These are phyloP conservation scores for Gallinago stenura DNA, from an alignment of 2,797 vertebrate genomes.

Conservation along the genomic window DNA sequence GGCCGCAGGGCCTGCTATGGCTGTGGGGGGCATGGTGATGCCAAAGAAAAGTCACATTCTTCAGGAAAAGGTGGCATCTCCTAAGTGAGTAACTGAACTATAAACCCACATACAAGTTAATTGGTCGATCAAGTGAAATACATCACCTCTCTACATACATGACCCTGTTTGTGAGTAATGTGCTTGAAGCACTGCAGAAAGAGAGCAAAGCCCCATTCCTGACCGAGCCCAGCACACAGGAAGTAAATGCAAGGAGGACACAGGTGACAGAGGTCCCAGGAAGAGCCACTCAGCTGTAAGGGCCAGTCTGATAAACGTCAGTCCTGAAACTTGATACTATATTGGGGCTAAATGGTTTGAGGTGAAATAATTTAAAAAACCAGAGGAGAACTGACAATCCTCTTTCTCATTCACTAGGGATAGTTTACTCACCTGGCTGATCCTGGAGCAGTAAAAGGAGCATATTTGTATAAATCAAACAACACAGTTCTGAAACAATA, in stretches of 20 bases:
- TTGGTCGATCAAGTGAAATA: too few species aligned
- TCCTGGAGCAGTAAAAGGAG: neutral
- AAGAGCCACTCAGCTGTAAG: accelerated
- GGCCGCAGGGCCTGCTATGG: neutral
- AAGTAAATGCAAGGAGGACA: neutral
- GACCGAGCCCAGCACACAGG: accelerated
- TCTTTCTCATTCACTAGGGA: neutral
- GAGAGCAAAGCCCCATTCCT: accelerated
- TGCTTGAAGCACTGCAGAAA: neutral
- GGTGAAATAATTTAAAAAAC: neutral
- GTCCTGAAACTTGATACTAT: neutral
- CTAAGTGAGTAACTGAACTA: accelerated
- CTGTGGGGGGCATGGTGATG: too few species aligned
- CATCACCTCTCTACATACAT: too few species aligned
- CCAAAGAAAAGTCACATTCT: neutral
- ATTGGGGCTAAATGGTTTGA: neutral
- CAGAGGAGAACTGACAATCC: neutral
- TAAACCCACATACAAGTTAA: neutral
- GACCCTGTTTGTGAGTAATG: neutral
- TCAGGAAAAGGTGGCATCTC: neutral
- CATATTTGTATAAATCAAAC: neutral
- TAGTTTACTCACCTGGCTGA: neutral
- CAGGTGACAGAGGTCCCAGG: accelerated
- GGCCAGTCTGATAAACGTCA: neutral
- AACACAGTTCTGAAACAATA: neutral